Evolutionary conservation across 1,140 invertebrate genomes (phyloP), one percentile per base, ranked within the genome.

Genomic region (Berghia stephanieae): DNA sequence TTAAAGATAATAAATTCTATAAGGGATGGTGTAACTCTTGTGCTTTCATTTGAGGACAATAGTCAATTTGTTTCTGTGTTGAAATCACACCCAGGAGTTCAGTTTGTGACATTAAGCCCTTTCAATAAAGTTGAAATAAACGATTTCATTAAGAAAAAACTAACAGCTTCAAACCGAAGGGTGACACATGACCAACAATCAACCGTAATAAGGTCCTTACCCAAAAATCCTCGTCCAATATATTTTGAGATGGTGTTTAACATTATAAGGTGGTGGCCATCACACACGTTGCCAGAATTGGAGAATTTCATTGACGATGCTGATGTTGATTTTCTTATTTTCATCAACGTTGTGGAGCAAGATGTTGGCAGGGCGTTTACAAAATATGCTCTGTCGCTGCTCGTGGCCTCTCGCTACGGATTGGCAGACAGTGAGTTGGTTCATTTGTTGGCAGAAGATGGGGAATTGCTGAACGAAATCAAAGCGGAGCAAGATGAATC

Each of bases 401-500:
- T 82, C n/a, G 76, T 49, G 8, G 38, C 69, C 2, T 79, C 81
- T 8, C 67, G 77, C 5, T 77, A 78, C 36, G 81, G 81, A 0
- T 66, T 82, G 46, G 74, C 76, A 3, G 78, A 78, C 46, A 66
- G 70, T 6, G 81, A 82, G 55, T 66, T 82, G 34, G 60, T 80
- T 13, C 78, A 82, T 60, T 69, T 82, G 43, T 43, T 80, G 6
- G 49, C 72, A 10, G 72, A 66, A 27, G 78, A 82, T 42, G 18
- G 77, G 4, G 73, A 78, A 6, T 38, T 82, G 21, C 63, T 80
- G 1, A 73, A 78, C 38, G 78, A 79, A 36, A 77, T 80, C 46
- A 75, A 78, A 49, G 72, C 71, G 40, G 79, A 80, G 69, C 16
- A 76, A 5, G 38, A 55, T n/a, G 67, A 77, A 31, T 44, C 70